Percentiles rank a stretch among this genome's conserved stretches.
Conservation (phyloP, 2,797 vertebrate genomes). For the Enteromius thamalakanensis region DNA sequence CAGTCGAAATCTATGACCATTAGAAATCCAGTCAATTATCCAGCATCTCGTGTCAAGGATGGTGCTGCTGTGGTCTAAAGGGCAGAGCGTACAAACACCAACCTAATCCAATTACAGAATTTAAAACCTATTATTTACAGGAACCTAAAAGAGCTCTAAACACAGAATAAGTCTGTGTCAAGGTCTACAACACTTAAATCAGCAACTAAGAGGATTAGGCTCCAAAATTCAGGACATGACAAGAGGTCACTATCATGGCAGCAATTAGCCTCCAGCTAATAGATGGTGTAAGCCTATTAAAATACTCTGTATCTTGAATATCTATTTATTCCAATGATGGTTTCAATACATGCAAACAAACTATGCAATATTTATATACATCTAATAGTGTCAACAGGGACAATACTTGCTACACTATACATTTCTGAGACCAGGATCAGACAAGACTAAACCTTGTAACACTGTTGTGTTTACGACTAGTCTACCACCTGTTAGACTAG, state of each 20-base stretch:
- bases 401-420: not conserved
- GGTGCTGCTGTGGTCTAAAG: conserved; percentile 43
- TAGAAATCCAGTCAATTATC: conserved; percentile 60
- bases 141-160: conserved; percentile 22
- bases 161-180: not conserved
- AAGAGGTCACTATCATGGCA: not conserved
- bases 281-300: not conserved
- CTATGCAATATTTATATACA: not conserved
- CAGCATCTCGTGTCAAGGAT: conserved; percentile 58
- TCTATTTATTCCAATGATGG: not conserved
- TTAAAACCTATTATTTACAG: conserved; percentile 36
- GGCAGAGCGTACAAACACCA: conserved; percentile 43
- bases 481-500: conserved; percentile 23
- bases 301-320: not conserved
- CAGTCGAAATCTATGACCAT: conserved; percentile 63
- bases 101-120: conserved; percentile 56
- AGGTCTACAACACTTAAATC: conserved; percentile 25
- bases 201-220: not conserved
- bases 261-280: not conserved
- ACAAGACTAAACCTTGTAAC: not conserved
- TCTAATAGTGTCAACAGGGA: not conserved
- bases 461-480: not conserved
- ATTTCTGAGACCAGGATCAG: not conserved
- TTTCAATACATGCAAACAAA: not conserved
- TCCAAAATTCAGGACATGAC: conserved; percentile 6